These are phyloP conservation scores for Tetragonula clypearis DNA, from an alignment of 1,140 invertebrate genomes.

Conservation along the genomic window DNA sequence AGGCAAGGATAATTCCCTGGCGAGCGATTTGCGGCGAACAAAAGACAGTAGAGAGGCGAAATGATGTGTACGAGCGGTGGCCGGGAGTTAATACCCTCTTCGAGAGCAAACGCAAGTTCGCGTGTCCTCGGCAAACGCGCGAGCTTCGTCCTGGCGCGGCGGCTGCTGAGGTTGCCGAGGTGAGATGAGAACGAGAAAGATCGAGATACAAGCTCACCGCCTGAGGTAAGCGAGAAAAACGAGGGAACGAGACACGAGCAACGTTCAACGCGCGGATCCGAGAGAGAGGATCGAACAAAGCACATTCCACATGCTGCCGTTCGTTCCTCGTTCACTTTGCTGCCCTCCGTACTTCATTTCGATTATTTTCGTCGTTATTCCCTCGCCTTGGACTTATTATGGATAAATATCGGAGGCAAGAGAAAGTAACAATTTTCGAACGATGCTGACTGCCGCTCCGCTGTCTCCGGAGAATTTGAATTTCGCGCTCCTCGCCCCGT, in stretches of 20 bases:
- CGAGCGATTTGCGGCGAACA: background rate
- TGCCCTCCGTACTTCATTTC: constrained; percentile 67
- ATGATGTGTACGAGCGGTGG: background rate
- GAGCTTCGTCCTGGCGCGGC: constrained; percentile 47
- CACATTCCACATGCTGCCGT: constrained; percentile 75
- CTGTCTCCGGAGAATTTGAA: background rate
- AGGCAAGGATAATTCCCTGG: background rate
- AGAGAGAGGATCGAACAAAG: constrained; percentile 75
- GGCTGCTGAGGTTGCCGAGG: constrained; percentile 70
- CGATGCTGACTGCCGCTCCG: too few species aligned
- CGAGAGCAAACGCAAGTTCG: constrained; percentile 54
- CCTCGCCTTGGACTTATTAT: constrained; percentile 53
- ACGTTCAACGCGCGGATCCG: background rate
- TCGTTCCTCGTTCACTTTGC: constrained; percentile 74
- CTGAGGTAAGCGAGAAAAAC: constrained; percentile 28
- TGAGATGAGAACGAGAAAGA: constrained; percentile 65
- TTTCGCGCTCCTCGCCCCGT: background rate
- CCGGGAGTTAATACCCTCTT: constrained; percentile 52
- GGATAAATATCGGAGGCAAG: background rate
- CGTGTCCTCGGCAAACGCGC: constrained; percentile 52
- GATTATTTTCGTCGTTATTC: constrained; percentile 69
- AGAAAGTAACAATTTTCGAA: background rate
- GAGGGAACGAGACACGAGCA: constrained; percentile 44
- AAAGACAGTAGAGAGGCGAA: constrained; percentile 7
- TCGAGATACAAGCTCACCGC: constrained; percentile 15